Percentiles rank a stretch among this genome's conserved stretches.
These are phyloP conservation scores for Thysanoteuthis rhombus DNA, from an alignment of 2,888 invertebrate genomes.

Conservation along the genomic window DNA sequence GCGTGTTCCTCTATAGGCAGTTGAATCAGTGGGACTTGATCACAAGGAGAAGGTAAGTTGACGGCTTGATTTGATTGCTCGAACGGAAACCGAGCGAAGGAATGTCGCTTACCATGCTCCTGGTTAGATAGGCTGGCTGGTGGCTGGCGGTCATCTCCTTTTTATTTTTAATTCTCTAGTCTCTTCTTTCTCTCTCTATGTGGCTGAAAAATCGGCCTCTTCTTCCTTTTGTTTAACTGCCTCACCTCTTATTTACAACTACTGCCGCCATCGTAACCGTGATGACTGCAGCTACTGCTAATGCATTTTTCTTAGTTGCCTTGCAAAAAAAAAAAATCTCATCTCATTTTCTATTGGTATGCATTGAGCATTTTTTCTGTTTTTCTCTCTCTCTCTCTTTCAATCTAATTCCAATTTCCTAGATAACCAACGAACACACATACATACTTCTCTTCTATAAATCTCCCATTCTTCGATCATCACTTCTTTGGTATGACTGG, in stretches of 20 bases:
- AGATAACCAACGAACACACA: too few relatives aligned
- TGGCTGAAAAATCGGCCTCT: background rate
- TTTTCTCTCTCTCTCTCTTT: background rate
- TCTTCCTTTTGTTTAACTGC: background rate
- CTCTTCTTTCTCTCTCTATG: background rate
- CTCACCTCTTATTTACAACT: background rate
- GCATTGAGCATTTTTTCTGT: background rate
- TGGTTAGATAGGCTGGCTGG: slow-evolving; percentile 1
- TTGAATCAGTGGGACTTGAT: slow-evolving; percentile 48
- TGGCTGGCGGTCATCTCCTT: background rate
- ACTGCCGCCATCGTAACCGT: background rate
- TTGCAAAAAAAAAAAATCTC: background rate
- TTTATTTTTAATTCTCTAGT: background rate
- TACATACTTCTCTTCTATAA: too few relatives aligned
- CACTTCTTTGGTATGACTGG: too few relatives aligned
- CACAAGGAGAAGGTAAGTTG: slow-evolving; percentile 23
- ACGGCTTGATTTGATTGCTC: background rate
- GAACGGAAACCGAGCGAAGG: background rate
- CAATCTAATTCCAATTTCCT: background rate
- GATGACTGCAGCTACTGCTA: background rate
- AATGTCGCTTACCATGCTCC: background rate
- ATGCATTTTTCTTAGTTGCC: slow-evolving; percentile 12
- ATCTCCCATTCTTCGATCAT: too few relatives aligned
- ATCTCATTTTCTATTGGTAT: background rate
- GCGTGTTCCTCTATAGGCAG: slow-evolving; percentile 56